Evolutionary conservation across 1,140 invertebrate genomes (phyloP), one percentile per base, ranked within the genome.

Genomic region (Probaryconus sp.): DNA sequence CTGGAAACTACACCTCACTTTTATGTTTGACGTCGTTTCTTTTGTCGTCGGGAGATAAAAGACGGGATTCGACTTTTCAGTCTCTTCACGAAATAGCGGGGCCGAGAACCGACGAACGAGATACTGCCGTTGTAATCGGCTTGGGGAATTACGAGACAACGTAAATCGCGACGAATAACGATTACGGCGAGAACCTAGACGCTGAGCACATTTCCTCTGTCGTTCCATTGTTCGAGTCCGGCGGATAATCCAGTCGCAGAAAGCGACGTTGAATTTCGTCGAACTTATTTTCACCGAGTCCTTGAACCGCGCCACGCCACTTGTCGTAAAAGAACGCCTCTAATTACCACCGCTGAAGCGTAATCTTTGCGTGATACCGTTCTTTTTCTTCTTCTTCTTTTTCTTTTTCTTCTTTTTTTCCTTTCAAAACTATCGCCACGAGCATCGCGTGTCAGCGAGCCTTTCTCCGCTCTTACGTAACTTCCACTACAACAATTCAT

Each of bases 81-180:
- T 18, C 61, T 67, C 55, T 61, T 51, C 48, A 55, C 47, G 58
- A 60, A 69, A 75, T 21, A 51, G 30, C 48, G 28, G 20, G 28
- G 50, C 6, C 51, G n/a, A n/a, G n/a, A n/a, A n/a, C n/a, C n/a
- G n/a, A n/a, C 20, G 45, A 37, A 33, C 47, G 40, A 70, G 56
- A 71, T 65, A 60, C 64, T 26, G 2, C 10, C 35, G 58, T 24
- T 38, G 72, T 76, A 76, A 76, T 76, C 65, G 73, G 73, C 73
- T 76, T 71, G 73, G 40, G 61, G 65, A 76, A 76, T 76, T 76
- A 75, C 60, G 65, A 47, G 53, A 60, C 65, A 65, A 60, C 65
- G 65, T 64, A 64, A 65, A 69, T 71, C 63, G 65, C 65, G 60
- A 65, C 51, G 51, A 75, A 58, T 51, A 63, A 69, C 63, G 71